phyloP scores from a whole-genome alignment of 2,888 invertebrate genomes.

The Gasteruption jaculator region DNA sequence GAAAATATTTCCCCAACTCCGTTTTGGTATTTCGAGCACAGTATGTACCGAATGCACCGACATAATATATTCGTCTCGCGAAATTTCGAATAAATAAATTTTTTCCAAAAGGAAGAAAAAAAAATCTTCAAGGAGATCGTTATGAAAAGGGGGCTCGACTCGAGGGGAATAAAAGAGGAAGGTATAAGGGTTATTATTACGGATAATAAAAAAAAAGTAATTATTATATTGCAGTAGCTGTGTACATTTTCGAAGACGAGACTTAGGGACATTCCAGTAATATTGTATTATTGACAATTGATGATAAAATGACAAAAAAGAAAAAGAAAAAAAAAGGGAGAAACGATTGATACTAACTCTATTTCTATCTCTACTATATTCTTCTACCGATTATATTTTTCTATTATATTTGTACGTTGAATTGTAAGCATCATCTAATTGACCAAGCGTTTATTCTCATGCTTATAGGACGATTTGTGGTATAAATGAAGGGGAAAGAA shows the following conservation, averaged over 20 bases:
- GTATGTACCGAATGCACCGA: too few relatives aligned
- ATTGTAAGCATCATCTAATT: constrained; percentile 49
- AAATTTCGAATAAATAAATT: too few relatives aligned
- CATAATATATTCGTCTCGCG: too few relatives aligned
- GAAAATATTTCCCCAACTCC: too few relatives aligned
- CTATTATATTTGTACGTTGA: constrained; percentile 52
- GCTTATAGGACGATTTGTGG: too few relatives aligned
- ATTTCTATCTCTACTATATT: constrained; percentile 51
- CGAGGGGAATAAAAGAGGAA: too few relatives aligned
- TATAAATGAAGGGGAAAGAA: constrained; percentile 16
- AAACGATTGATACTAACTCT: constrained; percentile 47
- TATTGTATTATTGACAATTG: constrained; percentile 32
- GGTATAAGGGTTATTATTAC: too few relatives aligned
- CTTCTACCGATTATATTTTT: constrained; percentile 52
- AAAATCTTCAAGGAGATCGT: too few relatives aligned
- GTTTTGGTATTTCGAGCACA: too few relatives aligned
- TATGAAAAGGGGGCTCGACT: too few relatives aligned
- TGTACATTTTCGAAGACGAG: constrained; percentile 26
- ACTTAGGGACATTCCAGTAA: constrained; percentile 36
- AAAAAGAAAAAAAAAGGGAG: constrained; percentile 12
- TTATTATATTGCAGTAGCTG: constrained; percentile 4
- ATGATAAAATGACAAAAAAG: constrained; percentile 20
- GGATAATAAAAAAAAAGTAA: too few relatives aligned
- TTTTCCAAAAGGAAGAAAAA: too few relatives aligned
- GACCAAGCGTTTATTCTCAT: constrained; percentile 37